phyloP scores from a whole-genome alignment of 2,797 vertebrate species.

The Botia almorhae region DNA sequence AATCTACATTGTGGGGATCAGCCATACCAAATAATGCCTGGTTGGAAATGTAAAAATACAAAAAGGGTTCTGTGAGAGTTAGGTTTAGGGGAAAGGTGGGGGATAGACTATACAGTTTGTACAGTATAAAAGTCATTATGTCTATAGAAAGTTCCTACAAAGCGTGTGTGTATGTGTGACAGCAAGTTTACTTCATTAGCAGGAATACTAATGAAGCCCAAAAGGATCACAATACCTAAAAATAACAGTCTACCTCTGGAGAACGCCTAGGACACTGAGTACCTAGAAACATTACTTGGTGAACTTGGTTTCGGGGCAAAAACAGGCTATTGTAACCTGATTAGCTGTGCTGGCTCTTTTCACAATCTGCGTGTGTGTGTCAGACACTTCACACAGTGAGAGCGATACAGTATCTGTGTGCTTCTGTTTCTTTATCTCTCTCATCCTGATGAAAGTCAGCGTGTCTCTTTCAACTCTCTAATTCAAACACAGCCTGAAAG shows the following conservation, averaged over 20 bases:
- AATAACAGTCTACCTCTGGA: neutral
- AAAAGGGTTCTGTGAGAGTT: too few relatives aligned
- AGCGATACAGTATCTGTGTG: slow-evolving; percentile 18
- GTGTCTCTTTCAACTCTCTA: slow-evolving; percentile 49
- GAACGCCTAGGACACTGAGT: neutral
- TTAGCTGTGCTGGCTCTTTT: slow-evolving; percentile 18
- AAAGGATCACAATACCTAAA: slow-evolving; percentile 12
- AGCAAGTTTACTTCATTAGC: neutral
- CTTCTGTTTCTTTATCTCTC: neutral
- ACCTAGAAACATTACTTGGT: neutral
- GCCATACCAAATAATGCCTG: too few relatives aligned
- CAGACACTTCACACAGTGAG: neutral
- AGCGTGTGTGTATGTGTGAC: neutral
- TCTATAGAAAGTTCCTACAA: too few relatives aligned
- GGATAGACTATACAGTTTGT: too few relatives aligned
- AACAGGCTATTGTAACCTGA: neutral
- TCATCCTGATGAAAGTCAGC: slow-evolving; percentile 47
- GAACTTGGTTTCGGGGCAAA: neutral
- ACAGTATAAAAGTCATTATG: too few relatives aligned
- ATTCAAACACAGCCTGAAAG: slow-evolving; percentile 43
- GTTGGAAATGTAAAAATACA: too few relatives aligned
- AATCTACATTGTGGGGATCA: too few relatives aligned
- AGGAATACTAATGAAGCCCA: neutral
- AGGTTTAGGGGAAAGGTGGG: too few relatives aligned
- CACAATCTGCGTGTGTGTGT: neutral